These are phyloP conservation scores for Mesembrinibis cayennensis DNA, from an alignment of 2,113 vertebrate genomes.

Conservation along the genomic window DNA sequence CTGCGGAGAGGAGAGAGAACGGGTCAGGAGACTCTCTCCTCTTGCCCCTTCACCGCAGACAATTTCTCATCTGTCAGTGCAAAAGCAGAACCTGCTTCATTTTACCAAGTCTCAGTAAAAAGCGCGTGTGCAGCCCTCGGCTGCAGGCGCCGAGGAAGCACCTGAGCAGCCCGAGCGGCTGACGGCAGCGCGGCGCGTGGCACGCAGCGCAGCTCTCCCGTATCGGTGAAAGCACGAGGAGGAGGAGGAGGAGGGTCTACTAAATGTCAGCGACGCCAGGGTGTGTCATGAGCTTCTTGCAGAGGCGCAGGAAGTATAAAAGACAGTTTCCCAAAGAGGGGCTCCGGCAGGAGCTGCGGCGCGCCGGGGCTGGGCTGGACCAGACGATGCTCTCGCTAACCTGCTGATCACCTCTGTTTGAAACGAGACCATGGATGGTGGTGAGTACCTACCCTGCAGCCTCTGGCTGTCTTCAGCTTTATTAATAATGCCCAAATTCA, in stretches of 20 bases:
- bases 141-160: neutral
- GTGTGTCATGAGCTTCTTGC: neutral
- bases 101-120: rapidly evolving
- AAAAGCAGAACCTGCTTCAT: neutral
- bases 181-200: neutral
- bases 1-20: neutral
- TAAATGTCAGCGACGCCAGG: neutral
- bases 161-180: neutral
- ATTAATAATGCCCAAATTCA: neutral
- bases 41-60: neutral
- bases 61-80: neutral
- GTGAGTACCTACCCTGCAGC: conserved; percentile 47
- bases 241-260: neutral
- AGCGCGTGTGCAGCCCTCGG: neutral
- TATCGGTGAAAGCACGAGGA: neutral
- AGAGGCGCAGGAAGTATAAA: conserved; percentile 38
- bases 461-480: neutral
- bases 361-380: neutral
- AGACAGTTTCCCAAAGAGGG: neutral
- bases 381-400: neutral
- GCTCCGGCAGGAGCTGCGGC: neutral
- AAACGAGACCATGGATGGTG: conserved; percentile 37
- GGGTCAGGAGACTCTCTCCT: neutral
- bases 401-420: neutral
- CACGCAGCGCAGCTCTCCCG: neutral